Conservation (phyloP, 1,140 invertebrate species). For the Archivesica marissinica region DNA sequence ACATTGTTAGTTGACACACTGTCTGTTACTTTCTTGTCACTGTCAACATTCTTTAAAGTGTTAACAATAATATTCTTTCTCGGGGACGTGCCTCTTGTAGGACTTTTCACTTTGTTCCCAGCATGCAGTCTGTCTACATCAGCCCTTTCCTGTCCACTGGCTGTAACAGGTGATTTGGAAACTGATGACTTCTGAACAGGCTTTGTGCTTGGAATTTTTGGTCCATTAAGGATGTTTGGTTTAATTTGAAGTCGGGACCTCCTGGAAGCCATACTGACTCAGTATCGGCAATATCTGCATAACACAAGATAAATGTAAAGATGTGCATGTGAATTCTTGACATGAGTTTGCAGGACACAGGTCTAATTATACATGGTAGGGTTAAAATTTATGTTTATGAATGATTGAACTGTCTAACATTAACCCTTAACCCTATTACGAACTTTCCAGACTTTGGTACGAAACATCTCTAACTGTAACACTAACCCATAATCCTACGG, state of each 20-base stretch:
- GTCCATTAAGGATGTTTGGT: slow-evolving; percentile 41
- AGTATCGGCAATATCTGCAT: too few species aligned
- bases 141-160: not conserved
- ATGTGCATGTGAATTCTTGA: too few species aligned
- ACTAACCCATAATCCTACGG: too few species aligned
- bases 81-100: not conserved
- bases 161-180: not conserved
- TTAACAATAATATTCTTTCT: not conserved
- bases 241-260: slow-evolving; percentile 55
- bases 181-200: not conserved
- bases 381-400: too few species aligned
- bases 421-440: too few species aligned
- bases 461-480: too few species aligned
- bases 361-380: too few species aligned
- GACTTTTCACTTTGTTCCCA: not conserved
- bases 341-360: too few species aligned
- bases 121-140: not conserved
- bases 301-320: too few species aligned
- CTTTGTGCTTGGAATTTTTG: not conserved
- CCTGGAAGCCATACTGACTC: slow-evolving; percentile 27
- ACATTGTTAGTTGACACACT: not conserved
- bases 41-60: not conserved
- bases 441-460: too few species aligned
- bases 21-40: not conserved
- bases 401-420: too few species aligned